A percentile compares a stretch with the other conserved stretches of the same genome.
Conservation (phyloP, 1,140 invertebrate genomes). For the Drosophila triauraria region DNA sequence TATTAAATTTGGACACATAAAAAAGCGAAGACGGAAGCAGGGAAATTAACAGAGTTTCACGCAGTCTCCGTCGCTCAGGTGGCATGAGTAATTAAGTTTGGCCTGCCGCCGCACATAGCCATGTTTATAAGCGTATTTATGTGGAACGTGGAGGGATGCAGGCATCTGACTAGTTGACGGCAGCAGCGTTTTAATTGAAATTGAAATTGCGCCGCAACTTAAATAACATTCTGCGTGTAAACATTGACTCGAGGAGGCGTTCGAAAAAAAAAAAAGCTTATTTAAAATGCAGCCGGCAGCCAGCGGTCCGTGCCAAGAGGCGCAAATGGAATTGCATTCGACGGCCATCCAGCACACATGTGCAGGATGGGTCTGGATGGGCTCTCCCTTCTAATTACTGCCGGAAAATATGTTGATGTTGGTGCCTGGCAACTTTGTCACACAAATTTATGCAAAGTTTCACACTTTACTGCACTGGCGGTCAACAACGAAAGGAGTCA, state of each 20-base stretch:
- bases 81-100: constrained; percentile 77
- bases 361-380: neutral
- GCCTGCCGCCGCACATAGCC: constrained; percentile 11
- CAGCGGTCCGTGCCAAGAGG: constrained; percentile 28
- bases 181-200: constrained; percentile 77
- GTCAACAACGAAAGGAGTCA: constrained; percentile 54
- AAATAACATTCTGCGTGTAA: constrained; percentile 77
- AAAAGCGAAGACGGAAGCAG: constrained; percentile 17
- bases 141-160: constrained; percentile 1
- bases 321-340: constrained; percentile 62
- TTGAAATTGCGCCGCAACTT: constrained; percentile 79
- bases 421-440: constrained; percentile 69
- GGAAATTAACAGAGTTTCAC: constrained; percentile 37
- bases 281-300: constrained; percentile 51
- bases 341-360: constrained; percentile 27
- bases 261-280: constrained; percentile 37
- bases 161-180: constrained; percentile 51
- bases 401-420: constrained; percentile 79
- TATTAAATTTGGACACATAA: constrained; percentile 64
- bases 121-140: constrained; percentile 19
- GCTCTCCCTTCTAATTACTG: constrained; percentile 66
- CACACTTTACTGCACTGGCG: constrained; percentile 71
- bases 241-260: constrained; percentile 56
- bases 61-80: constrained; percentile 65
- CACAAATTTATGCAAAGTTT: constrained; percentile 80